Conservation (phyloP, 1,140 invertebrate species). For the Thaumatotibia leucotreta region DNA sequence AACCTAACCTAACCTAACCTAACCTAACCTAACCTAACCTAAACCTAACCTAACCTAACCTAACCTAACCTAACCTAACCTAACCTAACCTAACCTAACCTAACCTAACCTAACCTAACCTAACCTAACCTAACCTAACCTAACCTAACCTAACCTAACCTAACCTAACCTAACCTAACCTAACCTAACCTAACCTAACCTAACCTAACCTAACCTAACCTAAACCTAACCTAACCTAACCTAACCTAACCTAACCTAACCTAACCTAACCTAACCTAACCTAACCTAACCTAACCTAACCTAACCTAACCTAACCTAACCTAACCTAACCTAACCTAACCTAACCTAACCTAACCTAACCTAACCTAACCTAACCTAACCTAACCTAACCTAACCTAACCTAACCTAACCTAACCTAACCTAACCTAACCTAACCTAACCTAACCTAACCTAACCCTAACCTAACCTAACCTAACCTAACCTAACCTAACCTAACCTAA, state of each 20-base stretch:
- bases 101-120: constrained; percentile 23
- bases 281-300: constrained; percentile 19
- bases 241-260: constrained; percentile 27
- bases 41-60: constrained; percentile 28
- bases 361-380: constrained; percentile 18
- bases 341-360: constrained; percentile 26
- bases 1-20: constrained; percentile 22
- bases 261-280: constrained; percentile 22
- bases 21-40: constrained; percentile 23
- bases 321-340: constrained; percentile 26
- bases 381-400: constrained; percentile 23
- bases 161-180: constrained; percentile 25
- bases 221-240: constrained; percentile 25
- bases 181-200: constrained; percentile 16
- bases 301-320: constrained; percentile 22
- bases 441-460: constrained; percentile 26
- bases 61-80: constrained; percentile 25
- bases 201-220: constrained; percentile 22
- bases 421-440: constrained; percentile 27
- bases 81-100: constrained; percentile 17
- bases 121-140: constrained; percentile 24
- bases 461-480: constrained; percentile 18
- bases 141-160: constrained; percentile 27
- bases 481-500: constrained; percentile 22
- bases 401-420: constrained; percentile 23